phyloP scores from a whole-genome alignment of 2,888 invertebrate genomes.

The Coecobrya sp. region DNA sequence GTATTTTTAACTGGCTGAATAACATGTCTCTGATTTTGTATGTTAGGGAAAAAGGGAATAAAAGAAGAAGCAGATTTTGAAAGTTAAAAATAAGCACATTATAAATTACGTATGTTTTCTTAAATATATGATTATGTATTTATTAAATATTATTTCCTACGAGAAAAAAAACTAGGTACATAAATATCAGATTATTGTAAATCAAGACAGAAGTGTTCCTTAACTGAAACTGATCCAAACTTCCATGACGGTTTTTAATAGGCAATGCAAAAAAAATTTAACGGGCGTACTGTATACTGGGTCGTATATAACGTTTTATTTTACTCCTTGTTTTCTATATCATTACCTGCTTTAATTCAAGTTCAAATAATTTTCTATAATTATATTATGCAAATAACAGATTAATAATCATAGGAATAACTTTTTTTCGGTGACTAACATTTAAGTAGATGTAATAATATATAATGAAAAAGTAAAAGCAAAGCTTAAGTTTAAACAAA shows the following conservation, averaged over 20 bases:
- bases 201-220: conserved; percentile 78
- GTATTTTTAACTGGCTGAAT: conserved; percentile 46
- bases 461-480: neutral
- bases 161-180: neutral
- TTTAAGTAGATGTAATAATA: neutral
- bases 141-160: conserved; percentile 41
- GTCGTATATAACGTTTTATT: conserved; percentile 31
- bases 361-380: conserved; percentile 72
- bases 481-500: neutral
- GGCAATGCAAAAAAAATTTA: conserved; percentile 74
- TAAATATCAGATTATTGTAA: conserved; percentile 30
- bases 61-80: neutral
- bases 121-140: neutral
- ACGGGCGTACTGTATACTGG: conserved; percentile 47
- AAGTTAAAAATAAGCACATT: neutral
- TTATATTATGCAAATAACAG: conserved; percentile 23
- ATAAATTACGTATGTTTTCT: too few relatives aligned
- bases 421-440: conserved; percentile 36
- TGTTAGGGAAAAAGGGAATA: neutral
- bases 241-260: conserved; percentile 78
- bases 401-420: neutral
- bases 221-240: conserved; percentile 76
- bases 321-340: conserved; percentile 46
- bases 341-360: conserved; percentile 68
- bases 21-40: neutral